Base-by-base conservation (phyloP, 2,113 vertebrate species). In the Zosterops hypoxanthus region DNA sequence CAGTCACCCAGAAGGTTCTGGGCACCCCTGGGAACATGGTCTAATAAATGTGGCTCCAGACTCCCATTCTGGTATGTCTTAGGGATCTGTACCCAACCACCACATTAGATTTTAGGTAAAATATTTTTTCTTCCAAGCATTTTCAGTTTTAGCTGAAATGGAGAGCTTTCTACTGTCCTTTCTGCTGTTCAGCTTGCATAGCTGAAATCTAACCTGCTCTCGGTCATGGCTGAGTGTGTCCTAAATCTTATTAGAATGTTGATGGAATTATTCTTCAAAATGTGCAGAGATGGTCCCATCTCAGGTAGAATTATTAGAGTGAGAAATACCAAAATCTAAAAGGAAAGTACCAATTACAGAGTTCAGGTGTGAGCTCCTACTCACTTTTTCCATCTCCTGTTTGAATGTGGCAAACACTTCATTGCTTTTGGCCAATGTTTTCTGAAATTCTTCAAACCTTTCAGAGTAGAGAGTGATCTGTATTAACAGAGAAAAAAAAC, bases 401-500 rank as follows among this genome's bases (percentile, higher is more conserved):
- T 99, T 99, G 98, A 99, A 99, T 18, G 97, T 98, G 86, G 97
- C 95, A 79, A 99, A 99, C 86, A 99, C 99, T 72, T 99, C 98
- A 56, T 99, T 99, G 98, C 99, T 99, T 97, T 99, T 99, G 68
- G 98, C 96, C 95, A 99, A 90, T 1, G 99, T 99, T 53, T 78
- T 98, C 98, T 99, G 99, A 97, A 99, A 99, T 94, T 99, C 99
- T 70, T 99, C 99, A 97, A 99, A 99, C 97, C 99, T 99, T 96
- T 99, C 98, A 7, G 98, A 98, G 92, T 99, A 99, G 72, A 99
- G 98, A 14, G 98, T 98, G 52, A 99, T 98, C 99, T 99, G 96
- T 44, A 95, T 94, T 92, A 44, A 96, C 18, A 96, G 29, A n/a
- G 57, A 31, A 18, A 66, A 69, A 94, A 23, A 24, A 49, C 14